Percentiles rank a stretch among this genome's conserved stretches.
Conservation (phyloP, 1,140 invertebrate species). For the Drosophila repletoides region DNA sequence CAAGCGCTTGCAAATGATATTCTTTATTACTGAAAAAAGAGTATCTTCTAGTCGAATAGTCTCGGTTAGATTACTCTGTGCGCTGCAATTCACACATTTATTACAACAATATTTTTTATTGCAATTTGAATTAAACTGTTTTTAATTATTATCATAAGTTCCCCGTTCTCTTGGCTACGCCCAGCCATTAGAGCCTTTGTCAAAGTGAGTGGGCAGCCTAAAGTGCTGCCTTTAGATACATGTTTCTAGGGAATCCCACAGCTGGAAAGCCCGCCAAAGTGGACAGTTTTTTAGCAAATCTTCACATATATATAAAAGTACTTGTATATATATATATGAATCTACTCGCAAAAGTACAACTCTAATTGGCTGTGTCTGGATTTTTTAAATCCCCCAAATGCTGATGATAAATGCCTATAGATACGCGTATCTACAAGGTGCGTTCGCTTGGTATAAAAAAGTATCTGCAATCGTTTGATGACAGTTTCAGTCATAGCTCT, state of each 20-base stretch:
- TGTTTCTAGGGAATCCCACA: constrained; percentile 2
- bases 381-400: constrained; percentile 12
- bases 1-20: no score
- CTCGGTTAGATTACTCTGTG: no score
- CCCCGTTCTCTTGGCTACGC: constrained; percentile 1
- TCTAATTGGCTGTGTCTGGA: constrained; percentile 8
- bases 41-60: no score
- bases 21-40: no score
- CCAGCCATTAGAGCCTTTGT: not conserved
- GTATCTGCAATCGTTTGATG: not conserved
- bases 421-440: not conserved
- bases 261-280: not conserved
- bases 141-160: constrained; percentile 21
- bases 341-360: not conserved
- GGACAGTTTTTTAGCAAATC: not conserved
- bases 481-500: not conserved
- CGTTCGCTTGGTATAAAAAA: not conserved
- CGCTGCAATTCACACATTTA: no score
- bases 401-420: not conserved
- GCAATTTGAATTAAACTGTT: constrained; percentile 24
- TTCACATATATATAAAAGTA: not conserved
- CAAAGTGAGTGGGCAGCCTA: not conserved
- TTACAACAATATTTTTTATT: not conserved
- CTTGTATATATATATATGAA: not conserved
- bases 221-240: not conserved